Evolutionary conservation across 2,888 invertebrate genomes (phyloP).

Genomic region (Ditula angustiorana): DNA sequence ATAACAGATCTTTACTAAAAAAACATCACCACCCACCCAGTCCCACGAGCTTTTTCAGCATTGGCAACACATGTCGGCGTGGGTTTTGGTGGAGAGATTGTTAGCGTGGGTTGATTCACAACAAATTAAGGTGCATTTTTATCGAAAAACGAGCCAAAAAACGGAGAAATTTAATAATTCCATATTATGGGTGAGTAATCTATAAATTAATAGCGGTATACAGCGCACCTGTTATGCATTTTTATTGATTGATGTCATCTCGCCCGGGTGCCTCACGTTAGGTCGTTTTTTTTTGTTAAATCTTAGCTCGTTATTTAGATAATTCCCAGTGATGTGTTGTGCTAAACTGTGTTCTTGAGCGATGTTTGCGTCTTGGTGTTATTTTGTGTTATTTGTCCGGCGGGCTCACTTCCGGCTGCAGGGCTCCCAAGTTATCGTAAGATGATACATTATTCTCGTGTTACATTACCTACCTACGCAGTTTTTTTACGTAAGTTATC

Average conservation of each 20-base stretch:
- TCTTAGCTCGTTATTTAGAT: conserved; percentile 47
- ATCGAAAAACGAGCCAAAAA: conserved; percentile 42
- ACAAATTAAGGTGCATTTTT: conserved; percentile 41
- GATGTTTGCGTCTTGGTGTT: conserved; percentile 11
- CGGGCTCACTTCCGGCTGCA: not conserved
- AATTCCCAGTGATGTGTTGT: conserved; percentile 32
- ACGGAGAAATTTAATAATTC: conserved; percentile 43
- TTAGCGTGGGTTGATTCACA: conserved; percentile 77
- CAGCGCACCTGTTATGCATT: conserved; percentile 51
- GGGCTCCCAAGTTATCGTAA: not conserved
- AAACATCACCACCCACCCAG: not conserved
- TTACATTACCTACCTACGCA: conserved; percentile 5
- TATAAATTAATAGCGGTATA: conserved; percentile 42
- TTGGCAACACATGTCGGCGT: conserved; percentile 78
- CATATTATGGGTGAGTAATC: conserved; percentile 63
- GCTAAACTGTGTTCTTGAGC: conserved; percentile 20
- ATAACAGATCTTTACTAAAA: too few species aligned
- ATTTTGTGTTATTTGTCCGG: not conserved
- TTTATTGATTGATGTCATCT: conserved; percentile 74
- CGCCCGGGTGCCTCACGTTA: conserved; percentile 60
- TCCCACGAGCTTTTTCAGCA: conserved; percentile 42
- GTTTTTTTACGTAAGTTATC: not conserved
- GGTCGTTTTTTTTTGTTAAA: conserved; percentile 56
- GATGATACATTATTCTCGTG: not conserved
- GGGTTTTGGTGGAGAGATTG: conserved; percentile 72